Percentiles rank a stretch among this genome's conserved stretches.
phyloP scores from a whole-genome alignment of 2,113 vertebrate genomes.

The Eulacestoma nigropectus region DNA sequence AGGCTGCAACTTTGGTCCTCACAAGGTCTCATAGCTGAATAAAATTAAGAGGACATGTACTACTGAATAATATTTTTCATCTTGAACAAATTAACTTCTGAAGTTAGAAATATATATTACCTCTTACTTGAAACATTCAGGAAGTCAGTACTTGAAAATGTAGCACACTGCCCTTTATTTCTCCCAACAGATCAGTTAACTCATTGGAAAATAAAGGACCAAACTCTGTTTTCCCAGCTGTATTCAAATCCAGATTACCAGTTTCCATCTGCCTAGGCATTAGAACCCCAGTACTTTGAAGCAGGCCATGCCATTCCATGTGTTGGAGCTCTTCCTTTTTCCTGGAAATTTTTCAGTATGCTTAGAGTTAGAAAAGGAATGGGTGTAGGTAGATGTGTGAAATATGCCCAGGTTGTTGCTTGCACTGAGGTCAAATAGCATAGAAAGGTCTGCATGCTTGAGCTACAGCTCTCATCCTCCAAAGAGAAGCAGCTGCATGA shows the following conservation, averaged over 20 bases:
- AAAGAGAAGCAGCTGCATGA: neutral
- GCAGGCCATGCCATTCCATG: rapidly evolving
- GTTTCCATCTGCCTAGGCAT: neutral
- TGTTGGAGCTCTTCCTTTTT: neutral
- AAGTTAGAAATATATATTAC: neutral
- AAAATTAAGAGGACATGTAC: neutral
- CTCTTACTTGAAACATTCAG: neutral
- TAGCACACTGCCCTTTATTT: neutral
- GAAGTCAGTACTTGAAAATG: neutral
- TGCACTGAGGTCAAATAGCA: neutral
- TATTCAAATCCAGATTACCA: neutral
- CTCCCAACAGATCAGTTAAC: neutral
- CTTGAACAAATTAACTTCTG: neutral
- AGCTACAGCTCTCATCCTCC: neutral
- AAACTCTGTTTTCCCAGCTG: neutral
- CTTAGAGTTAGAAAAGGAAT: neutral
- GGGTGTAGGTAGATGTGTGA: neutral
- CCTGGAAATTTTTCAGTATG: neutral
- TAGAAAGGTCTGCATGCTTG: neutral
- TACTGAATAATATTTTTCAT: neutral
- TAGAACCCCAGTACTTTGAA: neutral
- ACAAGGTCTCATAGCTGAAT: neutral
- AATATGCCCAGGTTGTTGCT: neutral
- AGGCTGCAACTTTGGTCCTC: neutral
- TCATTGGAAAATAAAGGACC: neutral